Conservation (phyloP, 2,888 invertebrate species). For the Pocota personata region DNA sequence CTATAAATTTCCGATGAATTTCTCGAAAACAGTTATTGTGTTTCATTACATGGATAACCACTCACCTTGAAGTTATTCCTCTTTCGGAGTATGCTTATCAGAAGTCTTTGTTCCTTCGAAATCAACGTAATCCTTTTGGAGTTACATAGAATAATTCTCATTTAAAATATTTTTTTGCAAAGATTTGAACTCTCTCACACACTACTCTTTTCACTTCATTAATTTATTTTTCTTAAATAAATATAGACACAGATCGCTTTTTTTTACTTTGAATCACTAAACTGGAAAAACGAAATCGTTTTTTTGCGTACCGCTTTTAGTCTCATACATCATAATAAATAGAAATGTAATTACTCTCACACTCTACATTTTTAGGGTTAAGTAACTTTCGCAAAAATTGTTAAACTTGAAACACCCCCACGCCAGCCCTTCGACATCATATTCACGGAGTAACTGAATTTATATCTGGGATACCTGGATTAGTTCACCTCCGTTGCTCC, state of each 20-base stretch:
- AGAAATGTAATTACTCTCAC: slow-evolving; percentile 5
- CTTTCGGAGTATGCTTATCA: slow-evolving; percentile 10
- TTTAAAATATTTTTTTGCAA: slow-evolving; percentile 42
- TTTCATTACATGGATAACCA: neutral
- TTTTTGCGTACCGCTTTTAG: slow-evolving; percentile 41
- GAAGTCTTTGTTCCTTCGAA: slow-evolving; percentile 31
- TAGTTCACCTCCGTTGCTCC: slow-evolving; percentile 78
- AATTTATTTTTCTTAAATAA: neutral
- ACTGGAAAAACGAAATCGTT: slow-evolving; percentile 59
- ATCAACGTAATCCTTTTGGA: slow-evolving; percentile 64
- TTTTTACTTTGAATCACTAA: slow-evolving; percentile 47
- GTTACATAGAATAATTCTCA: slow-evolving; percentile 60
- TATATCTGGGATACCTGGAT: slow-evolving; percentile 80
- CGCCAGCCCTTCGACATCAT: slow-evolving; percentile 78
- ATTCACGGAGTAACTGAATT: slow-evolving; percentile 81
- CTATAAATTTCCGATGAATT: neutral
- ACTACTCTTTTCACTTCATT: slow-evolving; percentile 21
- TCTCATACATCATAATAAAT: slow-evolving; percentile 11
- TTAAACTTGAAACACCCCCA: slow-evolving; percentile 57
- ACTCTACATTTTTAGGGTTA: slow-evolving; percentile 39
- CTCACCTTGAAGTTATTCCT: slow-evolving; percentile 69
- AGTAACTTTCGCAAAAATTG: slow-evolving; percentile 65
- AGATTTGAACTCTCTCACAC: slow-evolving; percentile 33
- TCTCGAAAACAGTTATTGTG: neutral
- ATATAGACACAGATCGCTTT: slow-evolving; percentile 36